These are phyloP conservation scores for Callipepla californica DNA, from an alignment of 2,113 vertebrate genomes.

Conservation along the genomic window DNA sequence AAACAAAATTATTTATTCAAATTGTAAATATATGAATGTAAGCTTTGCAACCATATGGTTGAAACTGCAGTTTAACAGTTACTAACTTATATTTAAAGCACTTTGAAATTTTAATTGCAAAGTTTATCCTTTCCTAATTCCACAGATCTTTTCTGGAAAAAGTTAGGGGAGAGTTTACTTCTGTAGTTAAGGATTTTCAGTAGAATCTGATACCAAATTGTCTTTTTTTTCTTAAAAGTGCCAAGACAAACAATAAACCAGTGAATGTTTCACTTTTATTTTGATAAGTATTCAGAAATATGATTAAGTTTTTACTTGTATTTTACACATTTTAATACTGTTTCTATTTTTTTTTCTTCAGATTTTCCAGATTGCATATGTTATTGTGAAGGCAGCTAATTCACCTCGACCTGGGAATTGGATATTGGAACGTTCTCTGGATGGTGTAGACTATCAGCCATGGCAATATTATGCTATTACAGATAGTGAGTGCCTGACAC, in stretches of 20 bases:
- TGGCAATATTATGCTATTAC: conserved; percentile 98
- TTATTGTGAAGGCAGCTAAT: conserved; percentile 96
- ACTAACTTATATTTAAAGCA: not conserved
- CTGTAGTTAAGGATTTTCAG: not conserved
- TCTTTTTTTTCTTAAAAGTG: not conserved
- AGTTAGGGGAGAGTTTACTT: not conserved
- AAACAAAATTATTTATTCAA: conserved; percentile 1
- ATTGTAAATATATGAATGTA: not conserved
- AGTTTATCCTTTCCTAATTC: not conserved
- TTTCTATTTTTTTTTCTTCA: conserved; percentile 42
- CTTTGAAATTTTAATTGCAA: not conserved
- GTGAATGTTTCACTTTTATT: not conserved
- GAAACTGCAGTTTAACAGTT: not conserved
- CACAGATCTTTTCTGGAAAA: not conserved
- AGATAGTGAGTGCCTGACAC: conserved; percentile 91
- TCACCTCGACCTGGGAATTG: conserved; percentile 96
- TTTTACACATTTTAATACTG: not conserved
- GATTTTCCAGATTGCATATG: conserved; percentile 96
- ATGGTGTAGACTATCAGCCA: conserved; percentile 86
- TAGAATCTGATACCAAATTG: not conserved
- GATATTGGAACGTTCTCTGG: conserved; percentile 93
- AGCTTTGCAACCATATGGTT: not conserved
- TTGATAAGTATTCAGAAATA: not conserved
- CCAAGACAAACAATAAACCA: not conserved
- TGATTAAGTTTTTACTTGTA: not conserved